Evolutionary conservation across 2,113 vertebrate species (phyloP).

Genomic region (Solenodon paradoxus): DNA sequence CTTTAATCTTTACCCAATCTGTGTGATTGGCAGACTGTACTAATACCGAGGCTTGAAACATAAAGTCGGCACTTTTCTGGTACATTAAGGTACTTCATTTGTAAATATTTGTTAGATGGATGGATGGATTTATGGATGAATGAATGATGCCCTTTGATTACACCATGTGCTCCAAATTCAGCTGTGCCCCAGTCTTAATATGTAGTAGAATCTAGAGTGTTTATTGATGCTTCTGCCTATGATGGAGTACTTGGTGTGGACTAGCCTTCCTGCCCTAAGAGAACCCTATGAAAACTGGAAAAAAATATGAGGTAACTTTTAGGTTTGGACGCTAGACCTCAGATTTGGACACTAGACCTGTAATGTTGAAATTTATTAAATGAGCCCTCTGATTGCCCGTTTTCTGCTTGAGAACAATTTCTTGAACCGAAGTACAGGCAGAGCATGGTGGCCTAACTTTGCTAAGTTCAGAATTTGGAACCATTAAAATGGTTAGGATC

Average conservation of each 20-base stretch:
- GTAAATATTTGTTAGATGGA: background rate
- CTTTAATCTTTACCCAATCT: background rate
- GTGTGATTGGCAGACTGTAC: background rate
- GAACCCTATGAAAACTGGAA: background rate
- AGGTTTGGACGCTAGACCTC: background rate
- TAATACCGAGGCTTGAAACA: background rate
- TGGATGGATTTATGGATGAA: background rate
- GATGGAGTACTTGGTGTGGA: background rate
- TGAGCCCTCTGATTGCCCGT: background rate
- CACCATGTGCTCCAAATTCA: background rate
- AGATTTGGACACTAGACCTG: background rate
- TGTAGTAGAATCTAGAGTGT: background rate
- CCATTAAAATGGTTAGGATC: background rate
- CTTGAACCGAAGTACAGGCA: background rate
- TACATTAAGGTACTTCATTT: background rate
- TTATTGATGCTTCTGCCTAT: background rate
- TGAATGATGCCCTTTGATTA: constrained; percentile 12
- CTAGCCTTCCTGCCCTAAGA: background rate
- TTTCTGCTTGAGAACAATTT: background rate
- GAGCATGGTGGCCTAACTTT: background rate
- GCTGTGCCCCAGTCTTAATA: background rate
- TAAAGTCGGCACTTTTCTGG: background rate
- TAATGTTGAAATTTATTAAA: background rate
- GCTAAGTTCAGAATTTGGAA: background rate
- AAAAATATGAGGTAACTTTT: background rate